phyloP scores from a whole-genome alignment of 2,113 vertebrate species.

The Sciurus niger region DNA sequence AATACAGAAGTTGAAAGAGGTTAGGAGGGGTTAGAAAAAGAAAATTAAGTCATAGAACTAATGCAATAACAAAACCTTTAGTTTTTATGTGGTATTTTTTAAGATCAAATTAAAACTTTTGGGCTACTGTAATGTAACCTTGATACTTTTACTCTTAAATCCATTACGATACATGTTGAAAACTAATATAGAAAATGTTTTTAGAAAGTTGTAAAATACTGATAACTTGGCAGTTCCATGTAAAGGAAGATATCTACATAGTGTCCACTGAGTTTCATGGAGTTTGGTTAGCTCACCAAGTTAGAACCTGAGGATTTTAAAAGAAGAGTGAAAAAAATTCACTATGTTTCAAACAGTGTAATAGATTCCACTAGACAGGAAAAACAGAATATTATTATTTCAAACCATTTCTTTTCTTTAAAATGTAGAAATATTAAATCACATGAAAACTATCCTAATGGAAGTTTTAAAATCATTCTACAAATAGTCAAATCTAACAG shows the following conservation, averaged over 20 bases:
- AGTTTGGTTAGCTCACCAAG: not conserved
- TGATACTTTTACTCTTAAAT: constrained; percentile 29
- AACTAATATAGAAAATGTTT: not conserved
- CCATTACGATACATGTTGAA: not conserved
- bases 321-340: not conserved
- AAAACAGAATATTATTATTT: not conserved
- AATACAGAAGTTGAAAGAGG: not conserved
- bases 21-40: not conserved
- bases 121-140: not conserved
- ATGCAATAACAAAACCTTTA: not conserved
- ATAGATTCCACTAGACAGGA: not conserved
- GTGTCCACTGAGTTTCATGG: not conserved
- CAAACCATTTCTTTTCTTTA: constrained; percentile 19
- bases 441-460: not conserved
- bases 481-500: not conserved
- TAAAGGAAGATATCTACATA: not conserved
- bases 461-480: constrained; percentile 41
- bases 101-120: not conserved
- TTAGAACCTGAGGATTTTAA: not conserved
- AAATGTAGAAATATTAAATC: not conserved
- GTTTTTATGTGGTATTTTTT: no score
- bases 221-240: not conserved
- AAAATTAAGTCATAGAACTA: not conserved
- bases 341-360: not conserved
- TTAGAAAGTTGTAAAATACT: not conserved